phyloP scores from a whole-genome alignment of 1,140 invertebrate species.

The Pogonomyrmex barbatus region DNA sequence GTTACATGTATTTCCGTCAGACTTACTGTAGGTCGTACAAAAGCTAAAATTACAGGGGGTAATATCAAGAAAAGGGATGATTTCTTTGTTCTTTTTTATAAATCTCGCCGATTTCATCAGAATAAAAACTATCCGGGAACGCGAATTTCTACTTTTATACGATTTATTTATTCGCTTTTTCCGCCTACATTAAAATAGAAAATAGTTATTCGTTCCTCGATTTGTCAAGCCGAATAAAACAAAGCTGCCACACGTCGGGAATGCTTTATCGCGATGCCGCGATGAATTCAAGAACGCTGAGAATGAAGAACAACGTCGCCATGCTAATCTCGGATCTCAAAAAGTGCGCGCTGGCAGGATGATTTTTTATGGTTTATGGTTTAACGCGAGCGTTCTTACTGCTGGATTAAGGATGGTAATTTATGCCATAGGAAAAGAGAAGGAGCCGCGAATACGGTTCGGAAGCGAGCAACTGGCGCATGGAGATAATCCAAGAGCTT shows the following conservation, averaged over 20 bases:
- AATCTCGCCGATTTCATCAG: background rate
- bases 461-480: conserved; percentile 34
- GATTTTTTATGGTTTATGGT: conserved; percentile 63
- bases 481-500: conserved; percentile 64
- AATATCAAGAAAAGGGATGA: background rate
- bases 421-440: conserved; percentile 65
- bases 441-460: conserved; percentile 56
- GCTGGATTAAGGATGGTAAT: conserved; percentile 69
- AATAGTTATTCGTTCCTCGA: conserved; percentile 29
- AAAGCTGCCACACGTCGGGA: conserved; percentile 16
- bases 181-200: background rate
- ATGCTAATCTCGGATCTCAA: conserved; percentile 69
- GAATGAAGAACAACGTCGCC: conserved; percentile 67
- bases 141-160: background rate
- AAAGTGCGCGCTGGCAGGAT: conserved; percentile 43
- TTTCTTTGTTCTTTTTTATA: conserved; percentile 2
- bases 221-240: conserved; percentile 36
- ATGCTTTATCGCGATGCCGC: conserved; percentile 28
- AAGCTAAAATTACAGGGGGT: conserved; percentile 40
- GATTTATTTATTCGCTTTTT: background rate
- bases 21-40: background rate
- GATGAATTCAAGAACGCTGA: conserved; percentile 18
- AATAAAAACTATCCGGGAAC: background rate
- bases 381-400: conserved; percentile 65
- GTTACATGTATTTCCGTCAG: conserved; percentile 29